Percentiles rank a stretch among this genome's conserved stretches.
These are phyloP conservation scores for Pelagia noctiluca DNA, from an alignment of 30 jellyfish, hydroid and myxozoan genomes.

Conservation along the genomic window DNA sequence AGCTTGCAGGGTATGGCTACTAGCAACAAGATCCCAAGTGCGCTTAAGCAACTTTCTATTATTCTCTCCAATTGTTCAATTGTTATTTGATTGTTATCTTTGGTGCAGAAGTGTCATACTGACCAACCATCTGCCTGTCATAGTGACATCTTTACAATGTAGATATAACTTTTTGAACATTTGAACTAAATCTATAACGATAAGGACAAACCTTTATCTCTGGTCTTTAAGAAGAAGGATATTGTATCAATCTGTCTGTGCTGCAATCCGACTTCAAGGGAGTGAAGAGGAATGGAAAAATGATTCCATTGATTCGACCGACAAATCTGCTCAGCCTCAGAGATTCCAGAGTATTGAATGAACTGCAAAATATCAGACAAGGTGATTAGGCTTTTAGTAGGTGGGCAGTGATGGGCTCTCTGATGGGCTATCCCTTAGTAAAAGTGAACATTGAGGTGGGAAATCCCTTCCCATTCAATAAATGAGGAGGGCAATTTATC, in stretches of 20 bases:
- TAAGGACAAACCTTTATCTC: slow-evolving; percentile 90
- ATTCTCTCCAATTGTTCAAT: no score
- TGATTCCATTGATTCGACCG: slow-evolving; percentile 93
- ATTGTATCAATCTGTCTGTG: slow-evolving; percentile 93
- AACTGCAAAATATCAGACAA: slow-evolving; percentile 47
- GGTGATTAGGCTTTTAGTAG: no score
- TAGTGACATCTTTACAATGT: no score
- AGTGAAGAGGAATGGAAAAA: slow-evolving; percentile 92
- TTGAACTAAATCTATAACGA: no score
- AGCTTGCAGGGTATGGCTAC: no score
- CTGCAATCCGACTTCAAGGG: slow-evolving; percentile 94
- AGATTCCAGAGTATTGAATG: slow-evolving; percentile 86
- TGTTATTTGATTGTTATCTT: no score
- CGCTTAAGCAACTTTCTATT: no score
- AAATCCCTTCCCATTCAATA: background rate
- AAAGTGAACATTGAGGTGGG: background rate
- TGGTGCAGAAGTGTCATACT: no score
- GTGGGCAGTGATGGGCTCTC: no score
- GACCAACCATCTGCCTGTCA: no score
- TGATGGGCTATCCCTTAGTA: background rate
- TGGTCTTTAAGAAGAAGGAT: slow-evolving; percentile 83
- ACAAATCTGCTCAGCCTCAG: slow-evolving; percentile 92
- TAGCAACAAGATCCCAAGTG: no score
- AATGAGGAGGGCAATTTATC: background rate
- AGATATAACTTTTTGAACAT: no score